These are phyloP conservation scores for Cyclina sinensis DNA, from an alignment of 1,140 invertebrate species.

Conservation along the genomic window DNA sequence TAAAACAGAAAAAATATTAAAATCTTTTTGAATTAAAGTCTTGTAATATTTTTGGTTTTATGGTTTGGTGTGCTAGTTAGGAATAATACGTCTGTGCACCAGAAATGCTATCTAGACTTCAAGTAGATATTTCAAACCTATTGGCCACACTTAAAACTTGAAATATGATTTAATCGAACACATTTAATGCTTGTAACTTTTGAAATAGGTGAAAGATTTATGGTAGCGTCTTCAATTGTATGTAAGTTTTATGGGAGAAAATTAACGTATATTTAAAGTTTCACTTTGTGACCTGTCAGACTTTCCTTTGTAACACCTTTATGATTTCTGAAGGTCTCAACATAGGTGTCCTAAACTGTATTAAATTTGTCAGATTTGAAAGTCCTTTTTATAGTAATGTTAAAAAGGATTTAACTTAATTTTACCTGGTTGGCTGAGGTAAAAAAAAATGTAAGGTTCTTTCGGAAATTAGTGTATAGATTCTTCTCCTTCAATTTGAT, in stretches of 20 bases:
- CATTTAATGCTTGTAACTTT: conserved; percentile 18
- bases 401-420: too few relatives aligned
- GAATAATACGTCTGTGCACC: too few relatives aligned
- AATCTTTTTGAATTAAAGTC: too few relatives aligned
- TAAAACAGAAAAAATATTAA: too few relatives aligned
- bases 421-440: too few relatives aligned
- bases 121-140: neutral
- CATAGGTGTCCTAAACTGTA: conserved; percentile 1
- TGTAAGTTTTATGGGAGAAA: neutral
- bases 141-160: neutral
- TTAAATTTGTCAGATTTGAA: neutral
- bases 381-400: too few relatives aligned
- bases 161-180: conserved; percentile 29
- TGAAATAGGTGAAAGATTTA: conserved; percentile 29
- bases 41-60: too few relatives aligned
- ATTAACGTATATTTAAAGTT: conserved; percentile 12
- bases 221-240: neutral
- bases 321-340: neutral
- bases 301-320: neutral
- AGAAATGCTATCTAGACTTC: neutral
- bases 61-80: too few relatives aligned
- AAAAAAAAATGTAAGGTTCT: too few relatives aligned
- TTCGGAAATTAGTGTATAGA: too few relatives aligned
- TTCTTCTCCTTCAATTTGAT: too few relatives aligned
- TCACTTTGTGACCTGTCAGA: conserved; percentile 10